Conservation (phyloP, 2,113 vertebrate species). For the Myocastor coypus region DNA sequence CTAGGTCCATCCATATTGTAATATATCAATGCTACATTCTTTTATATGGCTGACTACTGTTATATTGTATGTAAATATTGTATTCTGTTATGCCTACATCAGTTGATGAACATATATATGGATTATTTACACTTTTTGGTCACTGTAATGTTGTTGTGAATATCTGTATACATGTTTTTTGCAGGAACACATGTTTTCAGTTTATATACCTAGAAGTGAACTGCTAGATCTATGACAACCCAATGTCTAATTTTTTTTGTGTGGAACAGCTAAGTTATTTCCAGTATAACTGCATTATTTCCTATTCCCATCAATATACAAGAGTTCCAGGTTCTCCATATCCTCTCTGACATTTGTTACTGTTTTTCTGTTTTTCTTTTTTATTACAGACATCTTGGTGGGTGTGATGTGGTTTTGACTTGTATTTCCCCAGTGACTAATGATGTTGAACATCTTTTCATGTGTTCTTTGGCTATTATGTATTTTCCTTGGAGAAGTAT, state of each 20-base stretch:
- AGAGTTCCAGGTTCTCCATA: constrained; percentile 30
- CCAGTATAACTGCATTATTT: constrained; percentile 45
- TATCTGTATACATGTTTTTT: constrained; percentile 14
- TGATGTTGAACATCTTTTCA: neutral
- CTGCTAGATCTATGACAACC: neutral
- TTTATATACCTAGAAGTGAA: constrained; percentile 30
- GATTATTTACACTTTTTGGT: neutral
- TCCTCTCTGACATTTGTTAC: constrained; percentile 48
- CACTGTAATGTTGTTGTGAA: neutral
- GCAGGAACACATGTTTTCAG: constrained; percentile 19
- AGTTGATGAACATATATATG: neutral
- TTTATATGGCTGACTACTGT: neutral
- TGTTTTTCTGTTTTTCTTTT: neutral
- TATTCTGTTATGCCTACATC: neutral
- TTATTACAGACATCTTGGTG: constrained; percentile 37
- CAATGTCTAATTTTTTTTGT: constrained; percentile 28
- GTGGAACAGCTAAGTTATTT: constrained; percentile 57
- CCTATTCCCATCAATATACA: constrained; percentile 6
- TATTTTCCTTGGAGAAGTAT: constrained; percentile 56
- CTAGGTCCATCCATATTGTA: neutral
- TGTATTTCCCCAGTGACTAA: constrained; percentile 53
- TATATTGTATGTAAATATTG: neutral
- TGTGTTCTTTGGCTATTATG: neutral
- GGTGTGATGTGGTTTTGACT: constrained; percentile 40
- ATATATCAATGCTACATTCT: neutral